These are phyloP conservation scores for Caranx melampygus DNA, from an alignment of 2,113 vertebrate species.

Conservation along the genomic window DNA sequence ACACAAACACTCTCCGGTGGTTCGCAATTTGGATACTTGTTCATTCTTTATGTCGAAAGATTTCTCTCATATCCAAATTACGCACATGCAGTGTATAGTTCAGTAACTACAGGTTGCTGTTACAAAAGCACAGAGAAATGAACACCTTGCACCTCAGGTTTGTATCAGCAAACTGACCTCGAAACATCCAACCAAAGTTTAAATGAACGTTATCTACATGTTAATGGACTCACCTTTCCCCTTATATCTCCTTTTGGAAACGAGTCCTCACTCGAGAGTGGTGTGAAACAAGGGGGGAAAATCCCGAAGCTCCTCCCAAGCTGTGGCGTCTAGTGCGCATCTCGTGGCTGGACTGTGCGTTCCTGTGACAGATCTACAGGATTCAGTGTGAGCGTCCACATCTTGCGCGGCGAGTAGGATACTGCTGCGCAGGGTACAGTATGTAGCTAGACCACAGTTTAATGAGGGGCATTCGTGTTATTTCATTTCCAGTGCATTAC, in stretches of 20 bases:
- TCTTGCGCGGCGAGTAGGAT: slow-evolving; percentile 25
- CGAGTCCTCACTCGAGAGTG: slow-evolving; percentile 61
- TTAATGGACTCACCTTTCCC: slow-evolving; percentile 75
- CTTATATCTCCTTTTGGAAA: slow-evolving; percentile 56
- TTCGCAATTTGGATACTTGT: slow-evolving; percentile 33
- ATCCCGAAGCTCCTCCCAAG: slow-evolving; percentile 77
- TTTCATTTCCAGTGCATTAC: background rate
- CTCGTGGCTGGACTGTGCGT: slow-evolving; percentile 61
- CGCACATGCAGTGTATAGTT: slow-evolving; percentile 34
- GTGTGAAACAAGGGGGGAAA: slow-evolving; percentile 52
- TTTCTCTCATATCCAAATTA: slow-evolving; percentile 57
- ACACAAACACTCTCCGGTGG: background rate
- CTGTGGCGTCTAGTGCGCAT: slow-evolving; percentile 63
- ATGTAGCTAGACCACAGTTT: background rate
- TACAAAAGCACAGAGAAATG: background rate
- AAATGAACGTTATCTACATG: background rate
- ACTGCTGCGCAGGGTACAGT: slow-evolving; percentile 31
- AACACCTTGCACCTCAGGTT: background rate
- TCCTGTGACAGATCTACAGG: slow-evolving; percentile 44
- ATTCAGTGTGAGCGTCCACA: slow-evolving; percentile 38
- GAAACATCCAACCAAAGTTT: background rate
- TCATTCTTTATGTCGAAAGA: background rate
- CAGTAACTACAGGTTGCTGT: slow-evolving; percentile 28
- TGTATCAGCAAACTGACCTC: background rate
- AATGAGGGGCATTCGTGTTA: background rate